Percentiles rank a stretch among this genome's conserved stretches.
Evolutionary conservation across 2,113 vertebrate species (phyloP).

Genomic region (Cryptotis parvus): DNA sequence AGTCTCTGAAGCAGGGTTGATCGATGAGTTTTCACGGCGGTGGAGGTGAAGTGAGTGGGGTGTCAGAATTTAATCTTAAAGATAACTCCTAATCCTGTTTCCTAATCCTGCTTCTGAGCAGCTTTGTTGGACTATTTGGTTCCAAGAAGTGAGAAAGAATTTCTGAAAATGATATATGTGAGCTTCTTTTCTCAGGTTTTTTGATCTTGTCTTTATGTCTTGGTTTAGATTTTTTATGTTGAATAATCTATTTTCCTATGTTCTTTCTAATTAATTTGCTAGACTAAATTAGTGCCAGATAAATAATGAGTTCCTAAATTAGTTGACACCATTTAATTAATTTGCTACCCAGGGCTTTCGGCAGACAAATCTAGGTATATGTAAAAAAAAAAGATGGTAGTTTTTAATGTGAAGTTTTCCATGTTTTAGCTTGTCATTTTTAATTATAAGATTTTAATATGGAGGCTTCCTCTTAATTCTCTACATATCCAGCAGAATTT

Average conservation of each 20-base stretch:
- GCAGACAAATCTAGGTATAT: conserved; percentile 67
- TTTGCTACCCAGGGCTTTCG: conserved; percentile 65
- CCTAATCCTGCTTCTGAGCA: neutral
- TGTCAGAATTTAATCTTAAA: neutral
- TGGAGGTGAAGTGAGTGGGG: too few relatives aligned
- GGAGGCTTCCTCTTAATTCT: conserved; percentile 44
- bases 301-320: conserved; percentile 88
- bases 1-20: too few relatives aligned
- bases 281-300: conserved; percentile 87
- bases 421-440: conserved; percentile 73
- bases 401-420: conserved; percentile 78
- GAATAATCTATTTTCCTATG: conserved; percentile 81
- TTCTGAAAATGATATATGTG: conserved; percentile 37
- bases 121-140: neutral
- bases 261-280: conserved; percentile 86
- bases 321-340: conserved; percentile 85
- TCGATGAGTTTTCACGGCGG: too few relatives aligned
- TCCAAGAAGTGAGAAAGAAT: neutral
- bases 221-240: conserved; percentile 83
- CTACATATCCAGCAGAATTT: conserved; percentile 7
- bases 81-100: neutral
- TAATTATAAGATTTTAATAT: conserved; percentile 59
- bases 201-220: conserved; percentile 72
- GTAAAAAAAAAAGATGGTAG: conserved; percentile 65
- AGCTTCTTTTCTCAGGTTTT: conserved; percentile 63